Evolutionary conservation across 2,797 vertebrate species (phyloP).

Genomic region (Aldrovandia affinis): DNA sequence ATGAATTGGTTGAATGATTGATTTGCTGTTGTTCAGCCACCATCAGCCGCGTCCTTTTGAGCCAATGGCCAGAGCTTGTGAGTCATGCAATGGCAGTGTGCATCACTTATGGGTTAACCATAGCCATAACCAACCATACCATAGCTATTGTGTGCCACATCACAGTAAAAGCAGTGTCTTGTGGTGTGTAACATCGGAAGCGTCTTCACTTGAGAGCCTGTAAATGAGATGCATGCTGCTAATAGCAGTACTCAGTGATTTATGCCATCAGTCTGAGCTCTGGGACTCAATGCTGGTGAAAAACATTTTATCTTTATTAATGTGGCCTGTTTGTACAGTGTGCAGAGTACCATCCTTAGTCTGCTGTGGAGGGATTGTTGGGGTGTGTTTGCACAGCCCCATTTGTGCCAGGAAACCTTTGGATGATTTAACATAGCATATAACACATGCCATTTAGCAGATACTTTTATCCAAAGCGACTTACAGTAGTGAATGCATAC

Average conservation of each 20-base stretch:
- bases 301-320: not conserved
- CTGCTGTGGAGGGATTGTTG: too few relatives aligned
- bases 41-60: not conserved
- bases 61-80: not conserved
- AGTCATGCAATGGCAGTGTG: not conserved
- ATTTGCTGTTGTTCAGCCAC: not conserved
- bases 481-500: too few relatives aligned
- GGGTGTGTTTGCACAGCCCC: too few relatives aligned
- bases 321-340: not conserved
- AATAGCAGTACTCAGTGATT: not conserved
- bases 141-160: too few relatives aligned
- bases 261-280: not conserved
- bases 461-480: too few relatives aligned
- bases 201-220: not conserved
- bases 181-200: not conserved
- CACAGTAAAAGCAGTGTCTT: not conserved
- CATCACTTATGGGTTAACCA: too few relatives aligned
- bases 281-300: not conserved
- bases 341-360: not conserved
- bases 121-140: too few relatives aligned
- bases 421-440: too few relatives aligned
- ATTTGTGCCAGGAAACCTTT: too few relatives aligned
- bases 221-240: not conserved
- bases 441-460: too few relatives aligned
- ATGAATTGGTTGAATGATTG: not conserved